These are phyloP conservation scores for Cyprinus carpio DNA, from an alignment of 2,113 vertebrate genomes.

Conservation along the genomic window DNA sequence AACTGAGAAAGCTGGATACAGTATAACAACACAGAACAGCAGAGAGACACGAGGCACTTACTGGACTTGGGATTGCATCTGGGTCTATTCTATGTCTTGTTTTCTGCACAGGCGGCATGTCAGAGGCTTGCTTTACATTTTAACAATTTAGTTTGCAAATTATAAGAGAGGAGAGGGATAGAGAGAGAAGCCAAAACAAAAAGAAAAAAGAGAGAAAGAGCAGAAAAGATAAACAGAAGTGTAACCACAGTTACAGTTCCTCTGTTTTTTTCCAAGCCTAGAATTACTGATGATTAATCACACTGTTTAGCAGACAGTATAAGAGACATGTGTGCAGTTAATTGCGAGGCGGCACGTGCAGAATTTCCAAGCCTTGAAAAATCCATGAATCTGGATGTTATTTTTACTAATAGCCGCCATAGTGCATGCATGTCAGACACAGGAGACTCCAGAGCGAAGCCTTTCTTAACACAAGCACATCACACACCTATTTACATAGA, in stretches of 20 bases:
- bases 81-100: conserved; percentile 99
- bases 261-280: conserved; percentile 55
- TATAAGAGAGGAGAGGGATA: conserved; percentile 60
- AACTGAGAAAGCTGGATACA: conserved; percentile 40
- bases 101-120: conserved; percentile 99
- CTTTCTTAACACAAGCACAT: conserved; percentile 42
- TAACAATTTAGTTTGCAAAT: conserved; percentile 74
- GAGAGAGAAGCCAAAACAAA: conserved; percentile 69
- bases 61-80: conserved; percentile 99
- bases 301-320: conserved; percentile 38
- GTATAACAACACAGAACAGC: conserved; percentile 60
- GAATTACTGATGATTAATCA: conserved; percentile 46
- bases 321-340: conserved; percentile 44
- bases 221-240: conserved; percentile 73
- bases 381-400: conserved; percentile 21
- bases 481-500: conserved; percentile 24
- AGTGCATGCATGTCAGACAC: conserved; percentile 53
- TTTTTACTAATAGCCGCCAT: conserved; percentile 31
- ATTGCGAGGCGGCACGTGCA: conserved; percentile 39
- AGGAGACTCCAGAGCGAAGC: conserved; percentile 57
- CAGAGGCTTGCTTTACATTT: conserved; percentile 95
- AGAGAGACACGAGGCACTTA: conserved; percentile 88
- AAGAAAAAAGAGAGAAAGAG: conserved; percentile 62
- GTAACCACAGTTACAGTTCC: conserved; percentile 76
- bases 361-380: conserved; percentile 35